Evolutionary conservation across 2,113 vertebrate species (phyloP), one percentile per base, ranked within the genome.

Genomic region (Neoarius graeffei): DNA sequence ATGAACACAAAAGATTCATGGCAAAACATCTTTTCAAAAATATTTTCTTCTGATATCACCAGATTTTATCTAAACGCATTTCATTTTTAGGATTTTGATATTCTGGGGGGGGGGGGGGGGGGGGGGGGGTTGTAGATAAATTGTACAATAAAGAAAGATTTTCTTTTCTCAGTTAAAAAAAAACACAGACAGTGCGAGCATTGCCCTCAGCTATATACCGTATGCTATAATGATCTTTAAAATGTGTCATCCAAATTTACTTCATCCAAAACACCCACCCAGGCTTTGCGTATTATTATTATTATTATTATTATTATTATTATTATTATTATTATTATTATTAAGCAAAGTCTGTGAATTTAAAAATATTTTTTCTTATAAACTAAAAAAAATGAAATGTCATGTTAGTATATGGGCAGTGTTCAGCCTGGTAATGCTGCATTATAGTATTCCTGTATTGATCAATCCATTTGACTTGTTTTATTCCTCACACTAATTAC

Each of bases 371-470:
- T 17, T 19, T 86, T 54, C 13, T 86, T 35, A 79, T 35, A 42
- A 62, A 76, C 71, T 0, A 50, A 25, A 59, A 56, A 64, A 27
- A 67, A n/a, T 79, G 52, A 81, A 81, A 71, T 71, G 27, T 56
- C 60, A 52, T 73, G 9, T 54, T 19, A 79, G 17, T 27, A n/a
- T 60, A 4, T 77, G 48, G 79, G 57, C 56, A 86, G 62, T 76
- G n/a, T 35, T 74, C 92, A 82, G 90, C 52, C 60, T 91, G 88
- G 88, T 74, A 88, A 84, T 52, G 85, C 93, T 92, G 88, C 94
- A 94, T 95, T 94, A 94, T 90, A 80, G 92, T 89, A 93, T 95
- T 91, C 94, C 91, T 69, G 84, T 93, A 95, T 95, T 91, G 93
- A 95, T 92, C 11, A 69, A 59, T 71, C 67, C 5, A 60, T 90